Conservation (phyloP, 1,140 invertebrate species). For the Adelges cooleyi region DNA sequence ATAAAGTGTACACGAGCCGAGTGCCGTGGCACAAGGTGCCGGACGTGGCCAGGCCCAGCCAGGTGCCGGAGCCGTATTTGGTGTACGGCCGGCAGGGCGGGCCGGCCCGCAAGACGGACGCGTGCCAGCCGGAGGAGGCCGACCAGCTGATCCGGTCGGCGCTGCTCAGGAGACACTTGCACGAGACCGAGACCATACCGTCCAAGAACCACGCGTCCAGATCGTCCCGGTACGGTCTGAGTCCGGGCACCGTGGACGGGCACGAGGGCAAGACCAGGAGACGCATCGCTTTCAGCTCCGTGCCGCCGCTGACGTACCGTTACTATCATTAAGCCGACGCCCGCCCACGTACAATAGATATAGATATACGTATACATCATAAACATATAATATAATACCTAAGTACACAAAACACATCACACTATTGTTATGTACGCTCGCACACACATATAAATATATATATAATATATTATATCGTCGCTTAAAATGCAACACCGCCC, state of each 20-base stretch:
- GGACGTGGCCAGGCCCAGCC: slow-evolving; percentile 64
- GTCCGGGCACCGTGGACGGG: not conserved
- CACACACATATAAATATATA: too few relatives aligned
- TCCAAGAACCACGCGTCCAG: not conserved
- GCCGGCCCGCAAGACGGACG: not conserved
- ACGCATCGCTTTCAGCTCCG: slow-evolving; percentile 7
- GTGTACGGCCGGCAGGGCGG: slow-evolving; percentile 48
- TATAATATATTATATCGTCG: too few relatives aligned
- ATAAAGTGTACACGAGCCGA: slow-evolving; percentile 38
- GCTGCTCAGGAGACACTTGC: slow-evolving; percentile 1
- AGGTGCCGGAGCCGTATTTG: slow-evolving; percentile 66
- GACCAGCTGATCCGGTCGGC: not conserved
- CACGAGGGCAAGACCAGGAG: slow-evolving; percentile 4
- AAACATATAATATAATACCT: too few relatives aligned
- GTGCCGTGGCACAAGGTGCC: slow-evolving; percentile 76
- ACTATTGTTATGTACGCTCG: too few relatives aligned
- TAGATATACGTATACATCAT: too few relatives aligned
- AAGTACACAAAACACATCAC: too few relatives aligned
- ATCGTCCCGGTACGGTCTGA: too few relatives aligned
- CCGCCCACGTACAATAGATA: too few relatives aligned
- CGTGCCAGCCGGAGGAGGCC: slow-evolving; percentile 3
- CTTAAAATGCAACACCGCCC: too few relatives aligned
- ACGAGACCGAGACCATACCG: slow-evolving; percentile 6
- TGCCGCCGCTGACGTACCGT: not conserved
- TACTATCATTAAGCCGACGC: not conserved